A percentile compares a stretch with the other conserved stretches of the same genome.
These are phyloP conservation scores for Podiceps cristatus DNA, from an alignment of 2,113 vertebrate genomes.

Conservation along the genomic window DNA sequence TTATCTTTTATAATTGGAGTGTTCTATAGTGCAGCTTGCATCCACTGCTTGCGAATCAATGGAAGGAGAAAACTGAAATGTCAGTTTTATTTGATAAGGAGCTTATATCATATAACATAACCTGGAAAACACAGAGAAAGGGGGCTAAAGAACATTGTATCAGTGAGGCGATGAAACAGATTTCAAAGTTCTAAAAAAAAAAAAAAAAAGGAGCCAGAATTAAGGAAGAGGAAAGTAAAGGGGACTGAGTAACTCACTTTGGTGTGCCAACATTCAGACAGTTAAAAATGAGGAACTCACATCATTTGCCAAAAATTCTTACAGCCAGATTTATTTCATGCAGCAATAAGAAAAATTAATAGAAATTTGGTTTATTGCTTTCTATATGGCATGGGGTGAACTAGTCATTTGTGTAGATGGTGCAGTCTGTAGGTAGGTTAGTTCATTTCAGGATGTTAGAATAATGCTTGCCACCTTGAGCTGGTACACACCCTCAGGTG, in stretches of 20 bases:
- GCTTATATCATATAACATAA: neutral
- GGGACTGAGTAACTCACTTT: neutral
- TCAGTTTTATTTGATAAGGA: neutral
- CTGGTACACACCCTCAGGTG: neutral
- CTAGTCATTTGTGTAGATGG: neutral
- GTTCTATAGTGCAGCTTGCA: neutral
- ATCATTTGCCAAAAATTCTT: neutral
- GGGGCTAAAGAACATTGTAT: neutral
- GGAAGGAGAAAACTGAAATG: neutral
- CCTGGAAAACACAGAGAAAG: neutral
- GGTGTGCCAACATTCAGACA: neutral
- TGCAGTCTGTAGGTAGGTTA: neutral
- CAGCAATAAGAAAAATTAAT: neutral
- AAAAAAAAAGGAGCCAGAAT: neutral
- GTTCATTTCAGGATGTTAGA: neutral
- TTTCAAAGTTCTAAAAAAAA: neutral
- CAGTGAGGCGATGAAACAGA: neutral
- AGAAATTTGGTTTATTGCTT: neutral
- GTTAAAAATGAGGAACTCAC: neutral
- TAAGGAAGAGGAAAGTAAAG: neutral
- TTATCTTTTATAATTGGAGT: neutral
- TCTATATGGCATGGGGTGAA: neutral
- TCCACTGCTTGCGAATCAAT: neutral
- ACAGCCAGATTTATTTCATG: neutral
- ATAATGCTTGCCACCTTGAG: neutral